Base-by-base conservation (phyloP, 1,140 invertebrate genomes). In the Drosophila sulfurigaster region DNA sequence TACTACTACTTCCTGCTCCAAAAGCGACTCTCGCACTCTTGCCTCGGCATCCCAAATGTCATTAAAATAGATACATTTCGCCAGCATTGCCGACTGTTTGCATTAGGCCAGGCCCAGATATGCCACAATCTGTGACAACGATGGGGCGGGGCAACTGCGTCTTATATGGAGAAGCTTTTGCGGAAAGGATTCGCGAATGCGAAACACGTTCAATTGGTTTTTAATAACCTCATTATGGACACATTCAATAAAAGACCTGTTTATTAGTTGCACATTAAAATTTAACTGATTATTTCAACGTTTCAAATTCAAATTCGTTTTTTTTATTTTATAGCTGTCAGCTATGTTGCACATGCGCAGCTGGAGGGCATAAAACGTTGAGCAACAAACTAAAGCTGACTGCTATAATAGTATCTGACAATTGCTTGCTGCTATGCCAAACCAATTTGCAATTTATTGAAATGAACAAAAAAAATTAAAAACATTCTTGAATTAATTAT, bases 1-100 rank as follows among this genome's bases (percentile, higher is more conserved):
- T 15, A 41, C 62, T 64, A 32, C 59, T 15, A 41, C 62, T 64
- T 62, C 59, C 59, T 62, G 59, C 59, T 62, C 45, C 41, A 49
- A 62, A 60, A 54, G 59, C 59, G 43, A 49, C 46, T 57, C 52
- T 38, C 30, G 57, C 1, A 32, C 38, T 41, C 3, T 43, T 43
- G 15, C 58, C 3, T 10, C 52, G 67, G 48, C 46, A 62, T 62
- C 48, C 46, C 45, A 69, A 69, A 62, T 52, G 49, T 63, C 49
- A 38, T 35, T 46, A 46, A 56, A 54, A 63, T 43, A 71, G 49
- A 56, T 56, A 63, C 28, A 32, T 60, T 60, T 51, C 65, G 41
- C 41, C n/a, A 5, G 11, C 41, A 5, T 52, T 38, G n/a, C 25
- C 8, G 35, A 54, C 51, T 54, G 51, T 35, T 54, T 49, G 56